Percentiles rank a stretch among this genome's conserved stretches.
Evolutionary conservation across 2,888 invertebrate genomes (phyloP).

Genomic region (Lucinisca nassula): DNA sequence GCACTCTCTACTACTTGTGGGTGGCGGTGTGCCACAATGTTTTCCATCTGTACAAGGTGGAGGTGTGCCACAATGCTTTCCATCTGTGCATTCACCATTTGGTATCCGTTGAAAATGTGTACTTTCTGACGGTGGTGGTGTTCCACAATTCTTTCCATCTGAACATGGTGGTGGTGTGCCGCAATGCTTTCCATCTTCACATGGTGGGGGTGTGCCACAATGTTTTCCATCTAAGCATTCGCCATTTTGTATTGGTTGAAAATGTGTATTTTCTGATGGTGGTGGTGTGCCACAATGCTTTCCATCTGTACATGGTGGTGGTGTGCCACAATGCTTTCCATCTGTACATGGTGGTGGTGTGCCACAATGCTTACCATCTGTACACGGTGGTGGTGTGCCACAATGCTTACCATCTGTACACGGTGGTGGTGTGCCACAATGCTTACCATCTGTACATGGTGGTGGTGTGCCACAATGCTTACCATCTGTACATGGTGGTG

Average conservation of each 20-base stretch:
- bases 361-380: slow-evolving; percentile 62
- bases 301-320: slow-evolving; percentile 67
- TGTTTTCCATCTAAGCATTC: slow-evolving; percentile 63
- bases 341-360: slow-evolving; percentile 64
- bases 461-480: slow-evolving; percentile 68
- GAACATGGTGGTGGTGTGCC: slow-evolving; percentile 67
- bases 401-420: slow-evolving; percentile 66
- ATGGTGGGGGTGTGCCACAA: slow-evolving; percentile 70
- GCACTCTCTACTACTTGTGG: slow-evolving; percentile 25
- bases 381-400: slow-evolving; percentile 62
- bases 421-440: slow-evolving; percentile 70
- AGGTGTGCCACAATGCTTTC: slow-evolving; percentile 51
- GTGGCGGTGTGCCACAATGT: slow-evolving; percentile 66
- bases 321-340: slow-evolving; percentile 70
- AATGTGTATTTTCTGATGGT: slow-evolving; percentile 48
- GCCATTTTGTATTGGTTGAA: slow-evolving; percentile 20
- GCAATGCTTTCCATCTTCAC: slow-evolving; percentile 70
- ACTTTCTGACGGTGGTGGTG: slow-evolving; percentile 41
- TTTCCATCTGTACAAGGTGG: slow-evolving; percentile 54
- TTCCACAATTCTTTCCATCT: slow-evolving; percentile 71
- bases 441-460: slow-evolving; percentile 60
- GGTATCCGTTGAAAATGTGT: slow-evolving; percentile 39
- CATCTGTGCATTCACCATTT: slow-evolving; percentile 49
- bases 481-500: slow-evolving; percentile 57
- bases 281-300: slow-evolving; percentile 68